phyloP scores from a whole-genome alignment of 2,113 vertebrate genomes.

The Syrmaticus mikado region DNA sequence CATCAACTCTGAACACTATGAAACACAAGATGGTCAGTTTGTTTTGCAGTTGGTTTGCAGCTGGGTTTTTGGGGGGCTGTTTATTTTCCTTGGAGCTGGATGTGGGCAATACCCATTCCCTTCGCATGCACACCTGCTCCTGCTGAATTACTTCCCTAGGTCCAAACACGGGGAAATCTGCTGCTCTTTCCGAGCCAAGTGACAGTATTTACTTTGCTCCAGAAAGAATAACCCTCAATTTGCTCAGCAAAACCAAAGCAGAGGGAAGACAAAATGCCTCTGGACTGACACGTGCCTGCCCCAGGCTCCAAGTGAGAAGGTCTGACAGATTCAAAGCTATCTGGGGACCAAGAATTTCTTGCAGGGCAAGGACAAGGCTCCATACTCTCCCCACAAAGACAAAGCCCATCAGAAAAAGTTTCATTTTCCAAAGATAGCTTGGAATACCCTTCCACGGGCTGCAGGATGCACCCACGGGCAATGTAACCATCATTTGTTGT shows the following conservation, averaged over 20 bases:
- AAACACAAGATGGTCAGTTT: background rate
- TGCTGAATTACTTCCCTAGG: accelerated
- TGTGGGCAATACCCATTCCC: background rate
- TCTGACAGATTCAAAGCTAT: no score
- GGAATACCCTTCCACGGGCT: no score
- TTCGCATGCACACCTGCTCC: background rate
- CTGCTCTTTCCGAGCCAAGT: background rate
- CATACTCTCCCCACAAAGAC: no score
- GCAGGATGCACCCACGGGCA: no score
- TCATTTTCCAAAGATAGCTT: no score
- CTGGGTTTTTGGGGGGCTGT: no score
- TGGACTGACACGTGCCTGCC: no score
- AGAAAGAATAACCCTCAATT: background rate
- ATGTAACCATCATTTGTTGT: background rate
- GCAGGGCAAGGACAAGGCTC: no score
- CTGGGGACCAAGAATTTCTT: no score
- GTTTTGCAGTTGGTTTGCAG: background rate
- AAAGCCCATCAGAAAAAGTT: no score
- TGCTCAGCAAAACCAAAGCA: background rate
- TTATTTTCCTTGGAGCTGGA: background rate
- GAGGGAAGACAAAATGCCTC: background rate
- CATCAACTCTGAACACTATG: background rate
- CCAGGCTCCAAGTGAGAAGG: no score
- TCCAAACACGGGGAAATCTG: background rate
- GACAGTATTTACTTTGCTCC: background rate